Evolutionary conservation across 2,797 vertebrate species (phyloP).

Genomic region (Intellagama lesueurii): DNA sequence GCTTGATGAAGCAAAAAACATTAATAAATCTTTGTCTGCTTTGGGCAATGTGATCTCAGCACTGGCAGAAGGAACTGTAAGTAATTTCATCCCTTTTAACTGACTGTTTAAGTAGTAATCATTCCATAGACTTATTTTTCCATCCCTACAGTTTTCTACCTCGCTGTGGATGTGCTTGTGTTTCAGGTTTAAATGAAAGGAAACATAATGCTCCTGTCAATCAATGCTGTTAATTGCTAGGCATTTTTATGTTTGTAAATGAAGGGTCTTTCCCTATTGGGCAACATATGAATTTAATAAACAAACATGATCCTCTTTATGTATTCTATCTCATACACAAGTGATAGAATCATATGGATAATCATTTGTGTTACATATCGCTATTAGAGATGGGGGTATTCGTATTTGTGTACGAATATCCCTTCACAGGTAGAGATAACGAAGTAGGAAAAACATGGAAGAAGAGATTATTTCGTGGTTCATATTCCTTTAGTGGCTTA

Average conservation of each 20-base stretch:
- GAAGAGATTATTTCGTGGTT: no score
- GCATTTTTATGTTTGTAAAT: neutral
- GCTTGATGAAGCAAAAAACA: constrained; percentile 96
- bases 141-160: neutral
- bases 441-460: no score
- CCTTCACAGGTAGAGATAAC: no score
- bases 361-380: neutral
- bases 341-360: neutral
- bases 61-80: constrained; percentile 93
- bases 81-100: constrained; percentile 61
- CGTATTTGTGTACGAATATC: no score
- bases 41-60: constrained; percentile 95
- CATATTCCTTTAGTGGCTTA: no score
- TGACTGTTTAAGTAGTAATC: neutral
- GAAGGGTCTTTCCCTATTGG: neutral
- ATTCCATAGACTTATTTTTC: neutral
- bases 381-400: no score
- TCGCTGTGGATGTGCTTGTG: neutral
- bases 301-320: neutral
- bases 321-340: neutral
- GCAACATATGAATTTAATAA: neutral
- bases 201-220: neutral
- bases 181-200: neutral
- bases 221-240: neutral
- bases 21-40: constrained; percentile 96